Evolutionary conservation across 2,888 invertebrate species (phyloP).

Genomic region (Megalurothrips usitatus): DNA sequence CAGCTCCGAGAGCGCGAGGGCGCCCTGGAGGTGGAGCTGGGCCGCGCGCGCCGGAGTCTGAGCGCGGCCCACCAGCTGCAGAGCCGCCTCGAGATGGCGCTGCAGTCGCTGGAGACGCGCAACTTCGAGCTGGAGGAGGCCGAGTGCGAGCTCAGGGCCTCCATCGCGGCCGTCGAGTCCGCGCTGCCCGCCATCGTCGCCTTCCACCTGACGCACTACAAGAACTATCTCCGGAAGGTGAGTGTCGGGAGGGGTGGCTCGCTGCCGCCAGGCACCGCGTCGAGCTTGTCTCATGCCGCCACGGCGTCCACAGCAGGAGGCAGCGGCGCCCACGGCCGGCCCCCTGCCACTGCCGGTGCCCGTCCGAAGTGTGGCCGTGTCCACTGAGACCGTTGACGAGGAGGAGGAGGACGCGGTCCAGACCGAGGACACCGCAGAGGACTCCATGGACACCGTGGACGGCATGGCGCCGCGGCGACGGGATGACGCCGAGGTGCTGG

Average conservation of each 20-base stretch:
- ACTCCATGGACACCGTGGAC: neutral
- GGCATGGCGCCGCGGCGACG: neutral
- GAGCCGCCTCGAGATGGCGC: neutral
- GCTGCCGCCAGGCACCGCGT: no score
- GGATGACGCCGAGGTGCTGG: conserved; percentile 10
- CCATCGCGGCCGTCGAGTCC: conserved; percentile 11
- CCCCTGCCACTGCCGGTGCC: neutral
- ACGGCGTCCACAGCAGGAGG: neutral
- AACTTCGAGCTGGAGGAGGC: conserved; percentile 24
- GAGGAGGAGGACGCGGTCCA: neutral
- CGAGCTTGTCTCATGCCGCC: no score
- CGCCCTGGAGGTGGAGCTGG: conserved; percentile 13
- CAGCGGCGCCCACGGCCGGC: neutral
- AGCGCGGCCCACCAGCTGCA: conserved; percentile 19
- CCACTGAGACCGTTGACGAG: neutral
- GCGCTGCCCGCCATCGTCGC: conserved; percentile 15
- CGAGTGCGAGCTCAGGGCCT: conserved; percentile 14
- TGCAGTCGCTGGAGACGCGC: conserved; percentile 18
- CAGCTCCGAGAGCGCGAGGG: conserved; percentile 12
- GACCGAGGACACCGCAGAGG: no score
- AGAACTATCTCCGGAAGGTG: neutral
- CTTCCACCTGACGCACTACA: conserved; percentile 20
- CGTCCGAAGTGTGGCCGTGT: neutral
- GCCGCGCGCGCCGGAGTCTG: neutral
- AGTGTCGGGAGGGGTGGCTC: no score